Evolutionary conservation across 2,888 invertebrate species (phyloP).

Genomic region (Xanthorhoe spadicearia): DNA sequence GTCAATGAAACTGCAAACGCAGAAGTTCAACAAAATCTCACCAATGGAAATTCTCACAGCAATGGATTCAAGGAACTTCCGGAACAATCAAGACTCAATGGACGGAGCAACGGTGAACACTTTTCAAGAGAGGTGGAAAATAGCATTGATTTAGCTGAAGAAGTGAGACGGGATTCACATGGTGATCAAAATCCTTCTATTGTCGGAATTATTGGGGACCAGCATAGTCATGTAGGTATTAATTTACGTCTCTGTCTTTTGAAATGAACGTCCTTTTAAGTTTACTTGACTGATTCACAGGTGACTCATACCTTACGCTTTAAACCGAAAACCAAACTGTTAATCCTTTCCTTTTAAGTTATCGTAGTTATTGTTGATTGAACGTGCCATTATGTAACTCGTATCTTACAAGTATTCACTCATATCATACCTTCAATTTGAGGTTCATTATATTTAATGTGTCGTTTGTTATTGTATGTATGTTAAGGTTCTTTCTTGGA

Average conservation of each 20-base stretch:
- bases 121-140: slow-evolving; percentile 55
- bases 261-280: slow-evolving; percentile 32
- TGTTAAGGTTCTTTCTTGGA: not conserved
- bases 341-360: slow-evolving; percentile 9
- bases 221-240: slow-evolving; percentile 80
- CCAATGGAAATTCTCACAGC: slow-evolving; percentile 50
- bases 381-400: not conserved
- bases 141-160: slow-evolving; percentile 50
- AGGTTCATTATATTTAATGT: slow-evolving; percentile 4
- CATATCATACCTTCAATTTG: not conserved
- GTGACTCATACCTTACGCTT: slow-evolving; percentile 23
- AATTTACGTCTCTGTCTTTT: slow-evolving; percentile 16
- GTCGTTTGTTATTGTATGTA: slow-evolving; percentile 7
- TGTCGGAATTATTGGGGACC: slow-evolving; percentile 82
- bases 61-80: slow-evolving; percentile 40
- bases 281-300: slow-evolving; percentile 32
- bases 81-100: slow-evolving; percentile 55
- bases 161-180: slow-evolving; percentile 69
- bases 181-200: slow-evolving; percentile 78
- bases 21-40: slow-evolving; percentile 52
- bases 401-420: not conserved
- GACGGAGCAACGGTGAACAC: slow-evolving; percentile 54
- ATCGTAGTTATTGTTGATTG: not conserved
- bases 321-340: slow-evolving; percentile 4
- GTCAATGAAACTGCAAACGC: slow-evolving; percentile 72